These are phyloP conservation scores for Cordilura impudica DNA, from an alignment of 2,888 invertebrate species.

Conservation along the genomic window DNA sequence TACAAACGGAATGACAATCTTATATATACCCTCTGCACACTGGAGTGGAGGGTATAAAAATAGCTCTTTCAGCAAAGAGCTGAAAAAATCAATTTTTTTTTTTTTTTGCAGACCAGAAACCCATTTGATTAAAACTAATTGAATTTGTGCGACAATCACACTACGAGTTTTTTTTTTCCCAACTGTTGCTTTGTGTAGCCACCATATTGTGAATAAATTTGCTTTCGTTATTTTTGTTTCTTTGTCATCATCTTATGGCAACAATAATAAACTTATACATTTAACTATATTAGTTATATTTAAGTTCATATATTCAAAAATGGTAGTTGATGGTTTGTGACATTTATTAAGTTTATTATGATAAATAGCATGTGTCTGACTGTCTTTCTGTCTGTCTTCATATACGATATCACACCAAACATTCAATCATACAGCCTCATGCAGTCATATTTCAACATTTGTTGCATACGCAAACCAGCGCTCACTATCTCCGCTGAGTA, in stretches of 20 bases:
- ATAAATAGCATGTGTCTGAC: conserved; percentile 23
- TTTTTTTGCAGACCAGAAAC: not conserved
- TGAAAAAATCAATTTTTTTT: not conserved
- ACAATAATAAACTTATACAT: too few species aligned
- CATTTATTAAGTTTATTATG: conserved; percentile 47
- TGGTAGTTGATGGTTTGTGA: conserved; percentile 25
- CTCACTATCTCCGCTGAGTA: not conserved
- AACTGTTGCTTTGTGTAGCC: not conserved
- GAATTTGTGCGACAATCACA: too few species aligned
- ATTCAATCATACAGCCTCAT: too few species aligned
- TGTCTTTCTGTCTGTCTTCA: not conserved
- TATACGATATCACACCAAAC: not conserved
- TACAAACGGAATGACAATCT: too few species aligned
- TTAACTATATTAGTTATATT: not conserved
- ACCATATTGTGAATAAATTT: not conserved
- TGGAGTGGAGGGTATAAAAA: too few species aligned
- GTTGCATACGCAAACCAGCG: too few species aligned
- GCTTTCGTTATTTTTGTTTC: not conserved
- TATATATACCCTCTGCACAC: too few species aligned
- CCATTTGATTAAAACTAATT: too few species aligned
- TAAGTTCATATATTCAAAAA: conserved; percentile 16
- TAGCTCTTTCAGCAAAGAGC: too few species aligned
- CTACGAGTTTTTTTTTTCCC: too few species aligned
- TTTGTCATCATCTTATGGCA: not conserved
- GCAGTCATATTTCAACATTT: not conserved